phyloP scores from a whole-genome alignment of 2,888 invertebrate species.

The Baronia brevicornis region DNA sequence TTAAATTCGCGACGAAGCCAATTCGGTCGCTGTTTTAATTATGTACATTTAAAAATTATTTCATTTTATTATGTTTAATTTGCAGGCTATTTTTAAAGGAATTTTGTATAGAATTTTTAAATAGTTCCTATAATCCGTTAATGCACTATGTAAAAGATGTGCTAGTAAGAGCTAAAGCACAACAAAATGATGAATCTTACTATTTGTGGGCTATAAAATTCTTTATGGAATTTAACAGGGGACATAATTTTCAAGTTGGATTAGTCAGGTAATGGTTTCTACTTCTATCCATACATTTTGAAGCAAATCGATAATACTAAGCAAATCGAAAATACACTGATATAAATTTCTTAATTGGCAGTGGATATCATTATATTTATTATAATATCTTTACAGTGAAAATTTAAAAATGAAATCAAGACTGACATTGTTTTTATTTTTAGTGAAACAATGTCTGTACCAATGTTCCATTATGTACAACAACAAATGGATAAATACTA shows the following conservation, averaged over 20 bases:
- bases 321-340: too few relatives aligned
- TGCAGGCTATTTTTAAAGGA: slow-evolving; percentile 92
- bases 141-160: slow-evolving; percentile 92
- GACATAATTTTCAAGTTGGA: slow-evolving; percentile 89
- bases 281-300: neutral
- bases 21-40: too few relatives aligned
- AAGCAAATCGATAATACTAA: neutral
- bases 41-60: too few relatives aligned
- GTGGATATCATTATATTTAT: too few relatives aligned
- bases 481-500: slow-evolving; percentile 90
- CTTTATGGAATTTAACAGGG: slow-evolving; percentile 98
- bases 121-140: slow-evolving; percentile 93
- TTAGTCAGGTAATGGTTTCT: slow-evolving; percentile 82
- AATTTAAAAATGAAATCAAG: neutral
- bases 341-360: too few relatives aligned
- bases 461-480: slow-evolving; percentile 95
- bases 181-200: slow-evolving; percentile 93
- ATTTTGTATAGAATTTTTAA: slow-evolving; percentile 94
- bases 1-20: neutral
- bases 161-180: slow-evolving; percentile 79
- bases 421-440: slow-evolving; percentile 31
- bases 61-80: slow-evolving; percentile 18
- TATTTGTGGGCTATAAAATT: slow-evolving; percentile 96
- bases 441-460: slow-evolving; percentile 94
- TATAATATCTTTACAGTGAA: too few relatives aligned